These are phyloP conservation scores for Globodera ellingtonae DNA, from an alignment of 1,140 invertebrate genomes.

Conservation along the genomic window DNA sequence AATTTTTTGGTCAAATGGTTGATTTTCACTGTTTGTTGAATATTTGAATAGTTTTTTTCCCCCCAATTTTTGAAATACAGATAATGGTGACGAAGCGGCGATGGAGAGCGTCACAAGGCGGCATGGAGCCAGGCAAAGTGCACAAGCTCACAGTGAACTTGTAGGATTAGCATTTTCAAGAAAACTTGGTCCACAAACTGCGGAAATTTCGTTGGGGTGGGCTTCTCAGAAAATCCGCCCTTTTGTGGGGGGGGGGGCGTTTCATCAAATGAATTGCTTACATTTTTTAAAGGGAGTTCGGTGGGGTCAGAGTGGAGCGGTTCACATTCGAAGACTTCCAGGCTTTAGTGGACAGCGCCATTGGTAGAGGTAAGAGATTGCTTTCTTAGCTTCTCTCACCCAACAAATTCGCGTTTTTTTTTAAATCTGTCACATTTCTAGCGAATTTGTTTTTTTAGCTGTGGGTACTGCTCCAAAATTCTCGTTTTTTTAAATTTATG, in stretches of 20 bases:
- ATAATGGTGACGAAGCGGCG: background rate
- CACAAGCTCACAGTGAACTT: constrained; percentile 28
- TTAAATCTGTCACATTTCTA: no score
- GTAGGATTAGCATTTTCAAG: background rate
- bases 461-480: no score
- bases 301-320: background rate
- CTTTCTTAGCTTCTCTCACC: background rate
- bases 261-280: background rate
- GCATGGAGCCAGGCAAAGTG: constrained; percentile 11
- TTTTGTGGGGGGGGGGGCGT: no score
- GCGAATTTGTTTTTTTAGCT: no score
- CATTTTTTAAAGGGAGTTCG: constrained; percentile 37
- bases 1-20: background rate
- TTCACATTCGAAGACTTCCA: constrained; percentile 24
- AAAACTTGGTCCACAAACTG: no score
- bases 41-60: background rate
- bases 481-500: no score
- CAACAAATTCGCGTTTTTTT: no score
- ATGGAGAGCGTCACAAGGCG: background rate
- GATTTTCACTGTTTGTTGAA: background rate
- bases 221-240: no score
- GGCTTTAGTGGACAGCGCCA: constrained; percentile 32
- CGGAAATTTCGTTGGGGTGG: no score
- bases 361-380: constrained; percentile 14
- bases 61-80: background rate